Evolutionary conservation across 2,888 invertebrate species (phyloP).

Genomic region (Pterobdella sp.): DNA sequence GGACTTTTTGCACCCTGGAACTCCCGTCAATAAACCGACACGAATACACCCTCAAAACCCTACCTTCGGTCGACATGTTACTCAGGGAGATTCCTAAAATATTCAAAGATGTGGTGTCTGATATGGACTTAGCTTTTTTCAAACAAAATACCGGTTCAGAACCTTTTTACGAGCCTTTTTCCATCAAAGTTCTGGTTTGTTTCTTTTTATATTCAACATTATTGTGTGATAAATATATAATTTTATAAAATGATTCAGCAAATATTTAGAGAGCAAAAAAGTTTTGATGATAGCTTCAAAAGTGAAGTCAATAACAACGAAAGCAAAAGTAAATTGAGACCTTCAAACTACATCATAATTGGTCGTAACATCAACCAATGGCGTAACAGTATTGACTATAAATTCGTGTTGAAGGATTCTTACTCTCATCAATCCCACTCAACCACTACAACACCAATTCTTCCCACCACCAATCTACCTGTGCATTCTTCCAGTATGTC

Average conservation of each 20-base stretch:
- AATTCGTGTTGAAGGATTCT: background rate
- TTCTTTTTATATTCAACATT: background rate
- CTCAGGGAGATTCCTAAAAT: constrained; percentile 55
- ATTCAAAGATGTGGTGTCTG: constrained; percentile 46
- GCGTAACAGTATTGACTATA: constrained; percentile 54
- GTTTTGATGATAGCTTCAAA: constrained; percentile 16
- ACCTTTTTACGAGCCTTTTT: constrained; percentile 31
- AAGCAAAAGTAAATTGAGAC: constrained; percentile 41
- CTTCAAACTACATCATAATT: constrained; percentile 55
- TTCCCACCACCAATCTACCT: constrained; percentile 12
- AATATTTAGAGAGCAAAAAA: constrained; percentile 10
- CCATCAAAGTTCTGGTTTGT: background rate
- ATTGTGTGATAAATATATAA: background rate
- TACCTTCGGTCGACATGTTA: constrained; percentile 52
- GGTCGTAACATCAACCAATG: constrained; percentile 62
- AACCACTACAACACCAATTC: background rate
- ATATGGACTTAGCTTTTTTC: constrained; percentile 34
- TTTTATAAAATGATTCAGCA: background rate
- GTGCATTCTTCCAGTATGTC: constrained; percentile 10
- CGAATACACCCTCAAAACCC: constrained; percentile 40
- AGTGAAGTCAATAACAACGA: background rate
- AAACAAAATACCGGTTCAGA: constrained; percentile 15
- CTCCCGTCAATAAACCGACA: constrained; percentile 30
- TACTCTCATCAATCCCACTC: background rate
- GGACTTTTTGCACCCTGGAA: background rate